Percentiles rank a stretch among this genome's conserved stretches.
phyloP scores from a whole-genome alignment of 2,797 vertebrate genomes.

The Microcaecilia unicolor region DNA sequence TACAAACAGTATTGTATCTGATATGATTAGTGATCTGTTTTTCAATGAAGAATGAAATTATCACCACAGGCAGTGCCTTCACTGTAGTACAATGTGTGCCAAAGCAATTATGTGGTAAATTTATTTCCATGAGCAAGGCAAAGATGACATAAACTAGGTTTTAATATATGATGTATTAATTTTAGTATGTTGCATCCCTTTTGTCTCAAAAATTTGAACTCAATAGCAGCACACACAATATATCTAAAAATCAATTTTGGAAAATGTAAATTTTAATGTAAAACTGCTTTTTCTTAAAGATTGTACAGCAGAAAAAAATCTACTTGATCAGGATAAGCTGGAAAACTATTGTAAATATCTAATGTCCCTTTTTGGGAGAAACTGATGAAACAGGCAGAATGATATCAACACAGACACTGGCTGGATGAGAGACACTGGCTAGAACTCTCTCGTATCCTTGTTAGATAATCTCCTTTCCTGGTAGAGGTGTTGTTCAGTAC shows the following conservation, averaged over 20 bases:
- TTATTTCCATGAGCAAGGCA: constrained; percentile 15
- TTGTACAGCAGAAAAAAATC: too few relatives aligned
- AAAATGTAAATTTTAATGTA: constrained; percentile 36
- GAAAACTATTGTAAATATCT: too few relatives aligned
- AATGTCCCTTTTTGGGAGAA: too few relatives aligned
- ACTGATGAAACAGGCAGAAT: too few relatives aligned
- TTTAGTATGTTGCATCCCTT: constrained; percentile 1
- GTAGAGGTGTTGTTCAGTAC: too few relatives aligned
- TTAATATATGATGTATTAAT: constrained; percentile 11
- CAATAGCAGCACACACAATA: constrained; percentile 11
- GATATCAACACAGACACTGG: too few relatives aligned
- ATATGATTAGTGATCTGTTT: constrained; percentile 12
- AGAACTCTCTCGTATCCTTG: too few relatives aligned
- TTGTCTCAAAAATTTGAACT: constrained; percentile 1
- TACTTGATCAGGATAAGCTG: constrained; percentile 39
- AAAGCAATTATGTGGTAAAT: constrained; percentile 7
- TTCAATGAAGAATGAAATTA: not conserved
- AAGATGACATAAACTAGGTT: constrained; percentile 3
- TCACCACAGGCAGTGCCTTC: constrained; percentile 2
- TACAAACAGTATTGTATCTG: constrained; percentile 15
- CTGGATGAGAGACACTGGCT: too few relatives aligned
- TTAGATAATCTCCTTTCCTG: too few relatives aligned
- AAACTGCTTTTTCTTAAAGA: constrained; percentile 42
- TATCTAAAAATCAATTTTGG: constrained; percentile 37
- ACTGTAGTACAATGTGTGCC: constrained; percentile 19